These are phyloP conservation scores for Drosophila nigritarsus DNA, from an alignment of 2,888 invertebrate genomes.

Conservation along the genomic window DNA sequence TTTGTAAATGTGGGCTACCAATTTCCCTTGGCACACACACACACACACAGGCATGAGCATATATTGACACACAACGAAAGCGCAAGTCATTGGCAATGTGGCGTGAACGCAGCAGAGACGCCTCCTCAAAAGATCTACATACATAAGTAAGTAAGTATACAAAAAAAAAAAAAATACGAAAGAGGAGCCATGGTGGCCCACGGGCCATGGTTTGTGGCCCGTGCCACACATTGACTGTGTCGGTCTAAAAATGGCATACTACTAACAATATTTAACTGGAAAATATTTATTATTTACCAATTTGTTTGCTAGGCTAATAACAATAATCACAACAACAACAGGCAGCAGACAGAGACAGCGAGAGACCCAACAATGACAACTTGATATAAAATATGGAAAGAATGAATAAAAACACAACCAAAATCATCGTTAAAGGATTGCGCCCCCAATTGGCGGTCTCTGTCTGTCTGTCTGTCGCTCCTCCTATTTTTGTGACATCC, in stretches of 20 bases:
- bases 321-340: constrained; percentile 76
- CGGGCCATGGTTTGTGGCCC: constrained; percentile 33
- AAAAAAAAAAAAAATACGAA: constrained; percentile 31
- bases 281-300: constrained; percentile 84
- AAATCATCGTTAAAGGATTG: constrained; percentile 41
- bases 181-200: constrained; percentile 40
- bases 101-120: constrained; percentile 56
- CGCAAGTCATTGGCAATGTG: constrained; percentile 80
- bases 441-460: constrained; percentile 16
- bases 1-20: constrained; percentile 81
- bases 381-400: constrained; percentile 51
- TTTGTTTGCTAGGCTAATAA: constrained; percentile 83
- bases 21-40: constrained; percentile 68
- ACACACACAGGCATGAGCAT: constrained; percentile 43
- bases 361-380: constrained; percentile 45
- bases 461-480: constrained; percentile 12
- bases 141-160: constrained; percentile 56
- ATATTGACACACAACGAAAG: constrained; percentile 73
- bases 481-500: constrained; percentile 30
- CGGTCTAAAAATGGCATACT: constrained; percentile 74
- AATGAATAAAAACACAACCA: neutral
- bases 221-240: constrained; percentile 52
- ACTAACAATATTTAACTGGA: constrained; percentile 83
- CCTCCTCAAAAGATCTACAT: constrained; percentile 74
- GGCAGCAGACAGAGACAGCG: constrained; percentile 8